Base-by-base conservation (phyloP, 2,113 vertebrate genomes). In the Sisor rabdophorus region DNA sequence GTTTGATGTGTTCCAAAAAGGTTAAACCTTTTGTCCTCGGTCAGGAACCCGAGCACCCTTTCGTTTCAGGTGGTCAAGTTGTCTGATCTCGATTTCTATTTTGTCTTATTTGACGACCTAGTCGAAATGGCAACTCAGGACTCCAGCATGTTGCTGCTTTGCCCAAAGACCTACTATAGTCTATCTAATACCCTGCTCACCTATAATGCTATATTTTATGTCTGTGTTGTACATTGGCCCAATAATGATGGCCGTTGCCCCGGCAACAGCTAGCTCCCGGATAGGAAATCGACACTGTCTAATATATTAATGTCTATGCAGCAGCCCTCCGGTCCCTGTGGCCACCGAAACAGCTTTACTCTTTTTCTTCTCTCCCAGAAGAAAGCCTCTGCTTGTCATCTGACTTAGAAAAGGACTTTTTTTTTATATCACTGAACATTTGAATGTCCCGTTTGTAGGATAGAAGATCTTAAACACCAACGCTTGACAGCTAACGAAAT, bases 251-350 rank as follows among this genome's bases (percentile, higher is more conserved):
- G 82, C 83, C 85, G 91, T 91, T 90, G 87, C 90, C 89, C 86
- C 89, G 90, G 91, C 87, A 92, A 92, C 89, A 86, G 87, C 88
- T 84, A 76, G 78, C 81, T 86, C 87, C 86, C 76, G 85, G 85
- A 86, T 83, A 88, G 89, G 84, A 91, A 91, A 91, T 90, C 89
- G 87, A 88, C 89, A 89, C 88, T 89, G 83, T 85, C 83, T 85
- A 89, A 87, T 81, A 86, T 89, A 90, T 91, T 90, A 89, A 92
- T 91, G 88, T 86, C 85, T 90, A 88, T 88, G 89, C 88, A 87
- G 88, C 89, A 86, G 69, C 73, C 56, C 53, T 61, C 36, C 9
- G 72, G 70, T 77, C 73, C 79, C 77, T n/a, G 7, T 77, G 77
- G 73, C 64, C 28, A 30, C 70, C 70, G 74, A 76, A 70, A 76